phyloP scores from a whole-genome alignment of 2,113 vertebrate species.

The Etheostoma spectabile region DNA sequence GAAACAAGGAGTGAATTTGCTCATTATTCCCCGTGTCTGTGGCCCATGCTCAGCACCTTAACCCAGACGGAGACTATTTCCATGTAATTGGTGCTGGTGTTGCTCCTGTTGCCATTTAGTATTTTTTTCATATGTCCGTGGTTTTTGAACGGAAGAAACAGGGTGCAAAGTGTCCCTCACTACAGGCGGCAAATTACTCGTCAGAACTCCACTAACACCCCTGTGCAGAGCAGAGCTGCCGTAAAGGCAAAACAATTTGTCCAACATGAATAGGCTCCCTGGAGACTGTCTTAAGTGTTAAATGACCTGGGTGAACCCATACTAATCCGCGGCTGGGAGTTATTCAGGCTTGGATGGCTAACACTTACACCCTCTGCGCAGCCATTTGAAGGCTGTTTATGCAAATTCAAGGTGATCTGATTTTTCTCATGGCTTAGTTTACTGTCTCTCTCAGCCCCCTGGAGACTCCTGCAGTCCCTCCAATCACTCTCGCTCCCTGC shows the following conservation, averaged over 20 bases:
- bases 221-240: slow-evolving; percentile 62
- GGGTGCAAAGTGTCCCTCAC: slow-evolving; percentile 70
- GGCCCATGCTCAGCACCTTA: slow-evolving; percentile 46
- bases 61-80: slow-evolving; percentile 60
- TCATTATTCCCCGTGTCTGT: slow-evolving; percentile 64
- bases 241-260: slow-evolving; percentile 83
- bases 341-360: slow-evolving; percentile 76
- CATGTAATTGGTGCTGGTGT: slow-evolving; percentile 75
- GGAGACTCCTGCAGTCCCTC: slow-evolving; percentile 74
- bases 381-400: slow-evolving; percentile 83
- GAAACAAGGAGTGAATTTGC: slow-evolving; percentile 20
- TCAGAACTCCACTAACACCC: slow-evolving; percentile 71
- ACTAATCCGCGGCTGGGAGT: slow-evolving; percentile 80
- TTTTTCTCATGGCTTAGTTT: slow-evolving; percentile 80
- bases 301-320: slow-evolving; percentile 82
- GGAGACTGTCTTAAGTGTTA: slow-evolving; percentile 82
- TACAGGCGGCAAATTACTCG: slow-evolving; percentile 81
- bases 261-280: slow-evolving; percentile 79
- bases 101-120: slow-evolving; percentile 65
- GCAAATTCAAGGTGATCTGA: slow-evolving; percentile 86
- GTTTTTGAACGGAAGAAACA: slow-evolving; percentile 63
- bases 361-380: slow-evolving; percentile 72
- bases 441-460: slow-evolving; percentile 68
- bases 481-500: slow-evolving; percentile 33
- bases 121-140: slow-evolving; percentile 53